Evolutionary conservation across 2,888 invertebrate species (phyloP).

Genomic region (Platycheirus rosarum): DNA sequence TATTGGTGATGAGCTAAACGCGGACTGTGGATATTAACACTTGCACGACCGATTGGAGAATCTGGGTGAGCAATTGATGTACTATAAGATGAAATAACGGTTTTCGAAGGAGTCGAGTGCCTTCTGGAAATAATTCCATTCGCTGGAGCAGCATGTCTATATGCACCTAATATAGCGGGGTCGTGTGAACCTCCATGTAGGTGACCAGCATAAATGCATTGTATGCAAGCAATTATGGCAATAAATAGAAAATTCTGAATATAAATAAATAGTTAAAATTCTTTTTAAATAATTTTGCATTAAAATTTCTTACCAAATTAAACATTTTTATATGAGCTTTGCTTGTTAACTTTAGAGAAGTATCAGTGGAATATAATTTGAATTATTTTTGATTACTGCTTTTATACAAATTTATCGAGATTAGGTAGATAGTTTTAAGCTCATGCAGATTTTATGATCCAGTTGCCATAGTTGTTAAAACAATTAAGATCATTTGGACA

Average conservation of each 20-base stretch:
- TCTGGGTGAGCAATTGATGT: conserved; percentile 4
- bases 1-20: conserved; percentile 33
- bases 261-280: not conserved
- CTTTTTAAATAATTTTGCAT: no score
- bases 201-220: conserved; percentile 17
- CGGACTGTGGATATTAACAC: conserved; percentile 12
- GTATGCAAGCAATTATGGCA: conserved; percentile 25
- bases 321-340: not conserved
- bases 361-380: not conserved
- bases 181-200: conserved; percentile 8
- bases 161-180: conserved; percentile 10
- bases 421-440: no score
- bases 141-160: conserved; percentile 12
- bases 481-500: no score
- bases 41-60: conserved; percentile 14
- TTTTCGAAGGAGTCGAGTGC: conserved; percentile 7
- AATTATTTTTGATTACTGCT: not conserved
- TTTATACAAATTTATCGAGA: no score
- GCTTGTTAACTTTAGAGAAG: not conserved
- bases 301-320: conserved; percentile 46
- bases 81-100: conserved; percentile 24
- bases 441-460: no score
- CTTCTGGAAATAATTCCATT: conserved; percentile 17
- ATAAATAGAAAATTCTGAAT: conserved; percentile 24
- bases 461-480: no score